Percentiles rank a stretch among this genome's conserved stretches.
Conservation (phyloP, 2,797 vertebrate species). For the Labroides dimidiatus region DNA sequence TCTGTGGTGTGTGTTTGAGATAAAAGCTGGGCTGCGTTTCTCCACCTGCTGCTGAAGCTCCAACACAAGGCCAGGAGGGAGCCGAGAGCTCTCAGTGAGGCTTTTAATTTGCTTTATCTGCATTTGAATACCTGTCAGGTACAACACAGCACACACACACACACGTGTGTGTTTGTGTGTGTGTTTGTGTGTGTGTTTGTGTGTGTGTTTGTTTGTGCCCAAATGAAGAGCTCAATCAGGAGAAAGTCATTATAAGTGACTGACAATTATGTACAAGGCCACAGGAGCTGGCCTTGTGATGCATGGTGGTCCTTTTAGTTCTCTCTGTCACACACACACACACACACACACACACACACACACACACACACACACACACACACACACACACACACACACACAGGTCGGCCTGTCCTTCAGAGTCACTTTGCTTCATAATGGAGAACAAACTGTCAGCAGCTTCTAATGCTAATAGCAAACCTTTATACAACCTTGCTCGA, state of each 20-base stretch:
- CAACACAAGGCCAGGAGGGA: slow-evolving; percentile 49
- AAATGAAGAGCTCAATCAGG: slow-evolving; percentile 51
- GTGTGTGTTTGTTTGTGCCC: slow-evolving; percentile 22
- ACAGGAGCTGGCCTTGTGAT: slow-evolving; percentile 43
- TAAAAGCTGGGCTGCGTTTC: slow-evolving; percentile 34
- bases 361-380: slow-evolving; percentile 28
- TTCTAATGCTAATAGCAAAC: slow-evolving; percentile 17
- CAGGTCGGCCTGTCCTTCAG: slow-evolving; percentile 54
- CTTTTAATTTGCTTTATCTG: slow-evolving; percentile 53
- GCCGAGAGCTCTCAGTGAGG: slow-evolving; percentile 12
- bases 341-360: slow-evolving; percentile 25
- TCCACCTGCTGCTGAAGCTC: slow-evolving; percentile 60
- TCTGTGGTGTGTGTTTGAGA: neutral
- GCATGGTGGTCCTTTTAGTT: slow-evolving; percentile 38
- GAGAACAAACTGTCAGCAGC: slow-evolving; percentile 21
- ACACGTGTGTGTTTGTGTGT: too few species aligned
- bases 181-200: slow-evolving; percentile 6
- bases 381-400: slow-evolving; percentile 14
- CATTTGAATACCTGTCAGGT: slow-evolving; percentile 42
- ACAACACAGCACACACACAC: slow-evolving; percentile 7
- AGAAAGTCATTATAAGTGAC: slow-evolving; percentile 55
- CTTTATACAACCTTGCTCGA: neutral
- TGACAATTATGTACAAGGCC: slow-evolving; percentile 59
- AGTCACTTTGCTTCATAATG: slow-evolving; percentile 61
- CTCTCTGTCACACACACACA: slow-evolving; percentile 20